Base-by-base conservation (phyloP, 2,888 invertebrate species). In the Malthinus flaveolus region DNA sequence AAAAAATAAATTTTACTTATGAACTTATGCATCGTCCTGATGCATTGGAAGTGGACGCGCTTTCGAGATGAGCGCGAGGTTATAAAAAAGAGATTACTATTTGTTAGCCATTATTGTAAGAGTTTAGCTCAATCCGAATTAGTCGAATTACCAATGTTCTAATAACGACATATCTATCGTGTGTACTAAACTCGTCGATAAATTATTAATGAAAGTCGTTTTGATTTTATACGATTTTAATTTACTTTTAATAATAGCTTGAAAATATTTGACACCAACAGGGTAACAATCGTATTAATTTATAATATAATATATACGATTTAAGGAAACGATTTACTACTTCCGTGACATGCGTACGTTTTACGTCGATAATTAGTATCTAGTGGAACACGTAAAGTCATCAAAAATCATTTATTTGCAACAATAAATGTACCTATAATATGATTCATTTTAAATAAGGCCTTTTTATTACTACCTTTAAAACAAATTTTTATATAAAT, bases 291-390 rank as follows among this genome's bases (percentile, higher is more conserved):
- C 58, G 56, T 54, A 64, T 64, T 64, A 62, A 64, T 64, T 64
- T 64, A 46, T 33, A 56, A 54, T 56, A 55, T 65, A 64, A 64
- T 59, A 56, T 59, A 56, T 55, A 63, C 56, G 53, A 65, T 62
- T 63, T 65, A 56, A 53, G 63, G 62, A 64, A 63, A 62, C 65
- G 49, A 65, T 62, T 57, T 59, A 62, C 50, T 44, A 62, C 62
- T 65, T 65, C 65, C 62, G 62, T 58, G 56, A 59, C 59, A 59
- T 55, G 58, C 57, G 47, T 47, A 57, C 42, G 49, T 15, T 44
- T 37, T 37, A 46, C 44, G 23, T 42, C 13, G 34, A 45, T 54
- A 54, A 59, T 59, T 50, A 50, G 47, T 47, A 39, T 50, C 34
- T 13, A 49, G 50, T 23, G 59, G 54, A 45, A 35, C 50, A 31